Evolutionary conservation across 2,888 invertebrate genomes (phyloP), one percentile per base, ranked within the genome.

Genomic region (Drosophila robusta): DNA sequence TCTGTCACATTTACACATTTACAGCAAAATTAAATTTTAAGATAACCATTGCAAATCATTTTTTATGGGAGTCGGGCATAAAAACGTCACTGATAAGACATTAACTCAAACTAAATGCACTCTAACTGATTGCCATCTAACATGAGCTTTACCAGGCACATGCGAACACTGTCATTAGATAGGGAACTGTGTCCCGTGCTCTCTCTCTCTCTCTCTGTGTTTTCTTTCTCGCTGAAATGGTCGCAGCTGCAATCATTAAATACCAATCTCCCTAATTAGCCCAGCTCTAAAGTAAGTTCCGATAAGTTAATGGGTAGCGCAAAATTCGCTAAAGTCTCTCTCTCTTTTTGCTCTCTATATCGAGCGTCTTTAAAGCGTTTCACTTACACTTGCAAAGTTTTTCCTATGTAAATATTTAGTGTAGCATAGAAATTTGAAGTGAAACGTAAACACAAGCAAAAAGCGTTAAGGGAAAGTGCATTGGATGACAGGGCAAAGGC

Each of bases 401-500:
- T 75, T 63, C 52, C 66, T 70, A 82, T 85, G 85, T 79, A 79
- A 84, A 84, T 84, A 84, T 84, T 84, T 84, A 82, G 85, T 82
- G 69, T 79, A 80, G 80, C 79, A 77, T 75, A 71, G 83, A 85
- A 80, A 72, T 85, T 84, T 85, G 77, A 84, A 84, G 85, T 84
- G 85, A 84, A 84, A 80, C 70, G 83, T 79, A 84, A 84, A 85
- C 83, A 85, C 75, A 77, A 70, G 82, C 76, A 82, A 80, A 83
- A 80, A 81, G 75, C 70, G 83, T 68, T 73, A 80, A 85, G 83
- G 70, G 83, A 85, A 84, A 84, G 83, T 84, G 83, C 83, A 83
- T 80, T 82, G 80, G 69, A 63, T 77, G 65, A 49, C 61, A 63
- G 61, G 55, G 50, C 41, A 45, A 39, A 45, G 45, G 45, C 24